Percentiles rank a stretch among this genome's conserved stretches.
phyloP scores from a whole-genome alignment of 2,888 invertebrate species.

The Linnaemya vulpina region DNA sequence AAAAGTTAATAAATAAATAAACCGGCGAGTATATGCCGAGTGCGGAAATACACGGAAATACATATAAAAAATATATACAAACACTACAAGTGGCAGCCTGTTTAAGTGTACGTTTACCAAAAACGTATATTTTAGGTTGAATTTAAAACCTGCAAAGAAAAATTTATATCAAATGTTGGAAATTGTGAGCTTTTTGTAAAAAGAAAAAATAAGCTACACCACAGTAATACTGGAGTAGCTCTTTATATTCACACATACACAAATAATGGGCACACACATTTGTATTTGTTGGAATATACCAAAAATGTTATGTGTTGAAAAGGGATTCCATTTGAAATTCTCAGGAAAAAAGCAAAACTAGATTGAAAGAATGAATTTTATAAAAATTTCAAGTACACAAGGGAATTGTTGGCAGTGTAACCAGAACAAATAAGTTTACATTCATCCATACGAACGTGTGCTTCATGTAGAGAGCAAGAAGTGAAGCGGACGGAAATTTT shows the following conservation, averaged over 20 bases:
- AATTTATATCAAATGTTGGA: slow-evolving; percentile 40
- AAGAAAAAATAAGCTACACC: not conserved
- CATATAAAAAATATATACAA: slow-evolving; percentile 15
- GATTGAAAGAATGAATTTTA: slow-evolving; percentile 11
- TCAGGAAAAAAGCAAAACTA: slow-evolving; percentile 28
- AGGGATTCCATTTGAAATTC: slow-evolving; percentile 28
- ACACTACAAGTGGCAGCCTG: not conserved
- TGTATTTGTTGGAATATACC: not conserved
- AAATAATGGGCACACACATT: not conserved
- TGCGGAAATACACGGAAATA: slow-evolving; percentile 36
- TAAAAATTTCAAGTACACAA: slow-evolving; percentile 49
- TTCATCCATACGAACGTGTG: slow-evolving; percentile 12
- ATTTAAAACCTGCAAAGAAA: slow-evolving; percentile 56
- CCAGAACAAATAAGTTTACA: not conserved
- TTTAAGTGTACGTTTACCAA: not conserved
- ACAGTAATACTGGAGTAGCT: slow-evolving; percentile 37
- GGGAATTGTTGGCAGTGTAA: slow-evolving; percentile 39
- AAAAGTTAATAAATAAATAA: slow-evolving; percentile 10
- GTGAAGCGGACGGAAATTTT: slow-evolving; percentile 1
- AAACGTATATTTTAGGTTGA: slow-evolving; percentile 26
- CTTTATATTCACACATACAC: slow-evolving; percentile 19
- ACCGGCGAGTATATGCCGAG: not conserved
- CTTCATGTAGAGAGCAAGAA: slow-evolving; percentile 12
- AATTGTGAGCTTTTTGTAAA: not conserved
- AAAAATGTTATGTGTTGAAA: slow-evolving; percentile 52